Percentiles rank a stretch among this genome's conserved stretches.
These are phyloP conservation scores for Pyrrhia umbra DNA, from an alignment of 2,888 invertebrate genomes.

Conservation along the genomic window DNA sequence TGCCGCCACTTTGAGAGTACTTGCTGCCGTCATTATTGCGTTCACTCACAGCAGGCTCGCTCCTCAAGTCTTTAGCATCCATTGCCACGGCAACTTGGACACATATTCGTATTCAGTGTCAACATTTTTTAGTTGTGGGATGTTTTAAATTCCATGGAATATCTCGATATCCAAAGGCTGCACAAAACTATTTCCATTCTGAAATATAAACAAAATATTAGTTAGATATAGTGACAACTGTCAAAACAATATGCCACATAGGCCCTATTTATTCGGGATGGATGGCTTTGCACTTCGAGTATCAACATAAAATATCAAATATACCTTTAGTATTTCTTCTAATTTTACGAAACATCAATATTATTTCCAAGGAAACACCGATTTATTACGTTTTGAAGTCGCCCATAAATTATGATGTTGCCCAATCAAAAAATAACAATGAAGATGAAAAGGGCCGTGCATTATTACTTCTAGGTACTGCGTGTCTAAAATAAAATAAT, in stretches of 20 bases:
- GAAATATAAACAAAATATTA: constrained; percentile 88
- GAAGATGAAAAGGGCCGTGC: constrained; percentile 7
- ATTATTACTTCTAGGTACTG: background rate
- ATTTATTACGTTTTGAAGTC: constrained; percentile 85
- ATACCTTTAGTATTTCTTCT: constrained; percentile 72
- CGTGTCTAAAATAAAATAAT: no score
- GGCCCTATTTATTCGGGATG: constrained; percentile 57
- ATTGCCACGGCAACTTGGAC: constrained; percentile 77
- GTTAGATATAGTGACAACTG: constrained; percentile 82
- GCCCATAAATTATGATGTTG: constrained; percentile 76
- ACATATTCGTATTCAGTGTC: constrained; percentile 71
- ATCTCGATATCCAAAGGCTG: constrained; percentile 61
- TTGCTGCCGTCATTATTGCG: constrained; percentile 84
- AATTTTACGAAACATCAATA: constrained; percentile 82
- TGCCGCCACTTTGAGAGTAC: constrained; percentile 77
- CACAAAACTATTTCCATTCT: constrained; percentile 77
- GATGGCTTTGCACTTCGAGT: constrained; percentile 36
- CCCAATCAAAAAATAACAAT: constrained; percentile 54
- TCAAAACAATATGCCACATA: constrained; percentile 89
- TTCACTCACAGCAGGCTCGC: constrained; percentile 78
- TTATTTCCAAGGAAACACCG: constrained; percentile 89
- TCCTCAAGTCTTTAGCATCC: constrained; percentile 87
- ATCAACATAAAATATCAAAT: constrained; percentile 41
- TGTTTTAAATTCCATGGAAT: constrained; percentile 54
- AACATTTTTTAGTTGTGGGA: constrained; percentile 76